Percentiles rank a stretch among this genome's conserved stretches.
Evolutionary conservation across 2,113 vertebrate species (phyloP).

Genomic region (Oreochromis niloticus): DNA sequence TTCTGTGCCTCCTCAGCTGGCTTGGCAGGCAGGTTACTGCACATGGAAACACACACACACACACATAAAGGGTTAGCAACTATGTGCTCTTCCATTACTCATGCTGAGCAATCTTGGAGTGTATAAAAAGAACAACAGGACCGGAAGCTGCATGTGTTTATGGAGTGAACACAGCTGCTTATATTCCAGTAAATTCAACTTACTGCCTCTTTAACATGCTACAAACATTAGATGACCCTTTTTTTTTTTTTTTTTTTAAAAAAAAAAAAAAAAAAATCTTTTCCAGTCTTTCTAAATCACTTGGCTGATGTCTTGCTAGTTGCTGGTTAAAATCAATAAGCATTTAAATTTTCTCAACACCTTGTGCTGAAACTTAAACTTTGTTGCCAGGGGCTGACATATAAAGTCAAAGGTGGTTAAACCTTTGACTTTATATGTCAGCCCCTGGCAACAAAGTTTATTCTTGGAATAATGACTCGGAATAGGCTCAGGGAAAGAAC

Average conservation of each 20-base stretch:
- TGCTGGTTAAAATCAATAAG: background rate
- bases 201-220: background rate
- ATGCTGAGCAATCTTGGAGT: slow-evolving; percentile 3
- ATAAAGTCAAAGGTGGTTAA: too few relatives aligned
- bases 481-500: background rate
- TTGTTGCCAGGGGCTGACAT: too few relatives aligned
- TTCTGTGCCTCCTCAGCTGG: slow-evolving; percentile 92
- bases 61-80: background rate
- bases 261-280: too few relatives aligned
- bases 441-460: background rate
- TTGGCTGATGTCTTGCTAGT: background rate
- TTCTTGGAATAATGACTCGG: fast-evolving
- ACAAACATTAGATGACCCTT: background rate
- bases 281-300: background rate
- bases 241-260: background rate
- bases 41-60: background rate
- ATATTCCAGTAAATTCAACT: background rate
- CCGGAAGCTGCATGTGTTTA: background rate
- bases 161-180: background rate
- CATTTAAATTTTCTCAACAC: background rate
- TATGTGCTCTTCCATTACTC: slow-evolving; percentile 52
- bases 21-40: slow-evolving; percentile 94
- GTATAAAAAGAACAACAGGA: background rate
- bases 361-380: background rate
- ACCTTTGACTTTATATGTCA: background rate